Percentiles rank a stretch among this genome's conserved stretches.
These are phyloP conservation scores for Phylloscopus trochiloides DNA, from an alignment of 2,113 vertebrate species.

Conservation along the genomic window DNA sequence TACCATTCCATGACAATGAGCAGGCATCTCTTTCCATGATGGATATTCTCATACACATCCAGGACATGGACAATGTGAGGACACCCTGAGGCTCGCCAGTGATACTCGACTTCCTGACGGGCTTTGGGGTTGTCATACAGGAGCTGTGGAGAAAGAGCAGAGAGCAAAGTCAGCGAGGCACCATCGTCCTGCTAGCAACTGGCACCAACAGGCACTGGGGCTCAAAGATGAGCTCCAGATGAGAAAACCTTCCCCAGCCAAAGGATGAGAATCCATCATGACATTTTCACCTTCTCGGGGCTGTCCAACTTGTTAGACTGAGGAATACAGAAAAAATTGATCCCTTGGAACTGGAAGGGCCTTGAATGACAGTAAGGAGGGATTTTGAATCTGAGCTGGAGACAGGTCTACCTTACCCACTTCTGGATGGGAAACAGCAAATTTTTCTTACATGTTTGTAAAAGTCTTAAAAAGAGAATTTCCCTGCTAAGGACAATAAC, in stretches of 20 bases:
- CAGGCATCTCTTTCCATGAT: conserved; percentile 92
- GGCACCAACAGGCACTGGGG: background rate
- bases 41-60: conserved; percentile 95
- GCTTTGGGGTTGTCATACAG: conserved; percentile 93
- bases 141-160: conserved; percentile 67
- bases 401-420: background rate
- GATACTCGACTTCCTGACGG: conserved; percentile 90
- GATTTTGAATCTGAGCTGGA: background rate
- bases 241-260: background rate
- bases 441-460: background rate
- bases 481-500: background rate
- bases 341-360: background rate
- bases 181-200: background rate
- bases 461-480: background rate
- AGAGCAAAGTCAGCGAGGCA: background rate
- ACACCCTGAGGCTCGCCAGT: conserved; percentile 87
- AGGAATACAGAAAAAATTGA: background rate
- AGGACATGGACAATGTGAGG: conserved; percentile 87
- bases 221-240: background rate
- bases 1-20: conserved; percentile 99
- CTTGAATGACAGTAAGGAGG: background rate
- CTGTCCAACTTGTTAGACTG: background rate
- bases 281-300: background rate
- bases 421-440: background rate
- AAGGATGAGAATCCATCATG: background rate